Percentiles rank a stretch among this genome's conserved stretches.
Evolutionary conservation across 2,888 invertebrate species (phyloP).

Genomic region (Luffia ferchaultella): DNA sequence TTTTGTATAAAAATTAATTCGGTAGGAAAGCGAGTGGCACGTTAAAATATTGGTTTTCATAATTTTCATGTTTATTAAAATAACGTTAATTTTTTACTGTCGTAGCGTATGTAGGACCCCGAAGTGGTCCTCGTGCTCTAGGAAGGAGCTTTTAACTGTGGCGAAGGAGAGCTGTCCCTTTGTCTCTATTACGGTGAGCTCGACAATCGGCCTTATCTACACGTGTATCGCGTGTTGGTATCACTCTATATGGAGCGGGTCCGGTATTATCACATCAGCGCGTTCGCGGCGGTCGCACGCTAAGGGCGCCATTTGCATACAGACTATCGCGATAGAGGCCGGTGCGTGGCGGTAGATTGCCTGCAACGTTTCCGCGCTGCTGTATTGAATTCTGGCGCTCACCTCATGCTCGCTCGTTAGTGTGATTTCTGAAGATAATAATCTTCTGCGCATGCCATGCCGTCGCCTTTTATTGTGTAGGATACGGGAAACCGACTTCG

Average conservation of each 20-base stretch:
- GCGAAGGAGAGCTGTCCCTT: slow-evolving; percentile 42
- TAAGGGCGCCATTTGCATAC: slow-evolving; percentile 59
- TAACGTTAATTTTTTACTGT: too few species aligned
- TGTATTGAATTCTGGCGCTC: slow-evolving; percentile 54
- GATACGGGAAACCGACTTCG: neutral
- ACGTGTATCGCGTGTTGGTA: slow-evolving; percentile 52
- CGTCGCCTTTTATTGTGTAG: neutral
- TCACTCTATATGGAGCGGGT: slow-evolving; percentile 56
- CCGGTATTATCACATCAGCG: slow-evolving; percentile 59
- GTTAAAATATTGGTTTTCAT: too few species aligned
- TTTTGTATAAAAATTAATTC: too few species aligned
- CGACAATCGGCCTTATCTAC: slow-evolving; percentile 47
- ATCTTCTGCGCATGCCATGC: neutral
- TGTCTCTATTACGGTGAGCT: slow-evolving; percentile 49
- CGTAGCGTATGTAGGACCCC: neutral
- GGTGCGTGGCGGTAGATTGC: slow-evolving; percentile 38
- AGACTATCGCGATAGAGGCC: slow-evolving; percentile 56
- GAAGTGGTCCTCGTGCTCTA: neutral
- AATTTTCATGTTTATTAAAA: too few species aligned
- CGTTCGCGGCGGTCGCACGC: slow-evolving; percentile 45
- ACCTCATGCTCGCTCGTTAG: slow-evolving; percentile 13
- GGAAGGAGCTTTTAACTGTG: slow-evolving; percentile 15
- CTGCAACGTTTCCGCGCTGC: slow-evolving; percentile 48
- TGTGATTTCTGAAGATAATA: neutral
- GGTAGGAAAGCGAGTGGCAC: too few species aligned